phyloP scores from a whole-genome alignment of 2,888 invertebrate species.

The Rhabditoides inermis region DNA sequence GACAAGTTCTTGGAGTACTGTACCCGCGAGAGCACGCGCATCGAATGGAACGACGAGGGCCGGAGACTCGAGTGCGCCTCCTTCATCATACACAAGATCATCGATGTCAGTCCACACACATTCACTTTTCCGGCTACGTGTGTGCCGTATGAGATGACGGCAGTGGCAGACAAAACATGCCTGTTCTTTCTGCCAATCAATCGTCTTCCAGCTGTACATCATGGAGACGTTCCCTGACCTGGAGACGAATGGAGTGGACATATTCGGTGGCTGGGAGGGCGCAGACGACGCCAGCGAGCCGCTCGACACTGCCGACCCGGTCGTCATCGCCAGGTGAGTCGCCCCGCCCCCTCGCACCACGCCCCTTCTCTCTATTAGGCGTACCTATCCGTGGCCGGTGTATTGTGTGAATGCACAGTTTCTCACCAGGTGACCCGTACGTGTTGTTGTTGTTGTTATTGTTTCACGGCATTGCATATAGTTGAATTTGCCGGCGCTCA shows the following conservation, averaged over 20 bases:
- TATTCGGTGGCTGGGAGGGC: slow-evolving; percentile 49
- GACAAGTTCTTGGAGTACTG: slow-evolving; percentile 51
- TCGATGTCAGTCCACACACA: slow-evolving; percentile 15
- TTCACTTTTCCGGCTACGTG: slow-evolving; percentile 12
- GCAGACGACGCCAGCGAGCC: slow-evolving; percentile 27
- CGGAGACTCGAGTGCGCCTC: slow-evolving; percentile 37
- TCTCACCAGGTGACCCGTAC: too few species aligned
- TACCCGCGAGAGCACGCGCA: slow-evolving; percentile 40
- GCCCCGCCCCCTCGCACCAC: not conserved
- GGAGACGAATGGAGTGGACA: slow-evolving; percentile 38
- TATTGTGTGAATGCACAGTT: not conserved
- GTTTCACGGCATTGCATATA: too few species aligned
- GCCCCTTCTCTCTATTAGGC: not conserved
- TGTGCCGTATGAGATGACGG: not conserved
- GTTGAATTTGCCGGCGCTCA: too few species aligned
- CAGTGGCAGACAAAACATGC: not conserved
- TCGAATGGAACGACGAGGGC: slow-evolving; percentile 47
- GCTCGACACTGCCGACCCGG: slow-evolving; percentile 48
- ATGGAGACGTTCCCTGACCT: slow-evolving; percentile 32
- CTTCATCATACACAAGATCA: slow-evolving; percentile 41
- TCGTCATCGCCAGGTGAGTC: slow-evolving; percentile 45
- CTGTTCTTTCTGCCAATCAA: not conserved
- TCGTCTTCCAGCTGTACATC: slow-evolving; percentile 15
- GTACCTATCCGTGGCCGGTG: not conserved
- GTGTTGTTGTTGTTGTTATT: too few species aligned